phyloP scores from a whole-genome alignment of 2,113 vertebrate genomes.

The Ptyas mucosa region DNA sequence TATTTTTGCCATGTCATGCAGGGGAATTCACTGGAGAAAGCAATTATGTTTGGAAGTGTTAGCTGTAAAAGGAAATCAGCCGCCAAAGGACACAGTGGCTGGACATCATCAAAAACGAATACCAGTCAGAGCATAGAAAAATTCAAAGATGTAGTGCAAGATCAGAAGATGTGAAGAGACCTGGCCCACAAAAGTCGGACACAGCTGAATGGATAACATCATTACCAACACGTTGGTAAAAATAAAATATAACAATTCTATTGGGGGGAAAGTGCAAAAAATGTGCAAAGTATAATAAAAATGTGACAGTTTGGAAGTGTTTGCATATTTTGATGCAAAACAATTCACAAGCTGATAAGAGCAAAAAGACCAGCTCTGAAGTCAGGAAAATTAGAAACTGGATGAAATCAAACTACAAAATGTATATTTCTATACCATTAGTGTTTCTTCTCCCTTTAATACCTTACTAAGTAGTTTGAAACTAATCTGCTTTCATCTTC shows the following conservation, averaged over 20 bases:
- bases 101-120: not conserved
- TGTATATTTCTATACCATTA: not conserved
- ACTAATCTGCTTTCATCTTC: not conserved
- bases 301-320: not conserved
- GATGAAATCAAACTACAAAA: not conserved
- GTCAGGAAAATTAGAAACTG: not conserved
- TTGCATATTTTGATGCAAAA: not conserved
- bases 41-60: not conserved
- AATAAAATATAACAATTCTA: not conserved
- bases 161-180: not conserved
- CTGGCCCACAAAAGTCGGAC: not conserved
- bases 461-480: not conserved
- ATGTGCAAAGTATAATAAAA: not conserved
- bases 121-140: not conserved
- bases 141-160: not conserved
- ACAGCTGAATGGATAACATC: not conserved
- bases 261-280: not conserved
- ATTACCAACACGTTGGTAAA: not conserved
- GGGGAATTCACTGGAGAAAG: not conserved
- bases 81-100: not conserved
- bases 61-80: not conserved
- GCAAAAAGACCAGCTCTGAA: not conserved
- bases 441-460: not conserved
- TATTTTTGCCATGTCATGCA: not conserved
- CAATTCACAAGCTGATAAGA: not conserved